phyloP scores from a whole-genome alignment of 2,797 vertebrate genomes.

The Leptodactylus fallax region DNA sequence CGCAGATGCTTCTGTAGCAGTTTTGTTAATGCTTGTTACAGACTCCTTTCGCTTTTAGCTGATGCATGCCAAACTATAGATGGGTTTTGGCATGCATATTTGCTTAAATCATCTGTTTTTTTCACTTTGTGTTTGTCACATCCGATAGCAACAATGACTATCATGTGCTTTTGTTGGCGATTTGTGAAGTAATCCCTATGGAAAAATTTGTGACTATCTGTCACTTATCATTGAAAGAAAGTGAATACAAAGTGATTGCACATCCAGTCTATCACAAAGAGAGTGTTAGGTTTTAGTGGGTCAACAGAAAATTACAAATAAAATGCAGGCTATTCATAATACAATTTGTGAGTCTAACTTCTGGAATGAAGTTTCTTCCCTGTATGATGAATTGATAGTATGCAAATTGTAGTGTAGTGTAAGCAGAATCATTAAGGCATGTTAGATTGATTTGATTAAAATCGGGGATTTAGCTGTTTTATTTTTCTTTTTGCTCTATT shows the following conservation, averaged over 20 bases:
- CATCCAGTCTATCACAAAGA: background rate
- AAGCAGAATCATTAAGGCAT: background rate
- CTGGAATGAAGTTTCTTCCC: background rate
- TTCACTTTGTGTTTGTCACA: constrained; percentile 34
- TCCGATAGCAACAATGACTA: constrained; percentile 30
- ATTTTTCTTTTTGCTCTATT: constrained; percentile 62
- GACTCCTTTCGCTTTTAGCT: constrained; percentile 48
- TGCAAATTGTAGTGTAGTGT: background rate
- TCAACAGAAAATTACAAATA: constrained; percentile 32
- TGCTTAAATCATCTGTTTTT: constrained; percentile 54
- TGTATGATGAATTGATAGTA: background rate
- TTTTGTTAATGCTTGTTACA: constrained; percentile 45
- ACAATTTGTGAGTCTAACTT: background rate
- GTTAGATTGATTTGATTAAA: background rate
- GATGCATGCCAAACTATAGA: constrained; percentile 18
- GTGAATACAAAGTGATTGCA: constrained; percentile 36
- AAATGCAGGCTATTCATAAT: constrained; percentile 13
- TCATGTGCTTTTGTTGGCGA: constrained; percentile 27
- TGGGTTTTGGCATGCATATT: constrained; percentile 40
- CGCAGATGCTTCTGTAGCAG: constrained; percentile 33
- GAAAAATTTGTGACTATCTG: constrained; percentile 20
- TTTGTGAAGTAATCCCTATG: constrained; percentile 52
- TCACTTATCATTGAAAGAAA: constrained; percentile 25
- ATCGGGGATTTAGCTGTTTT: background rate
- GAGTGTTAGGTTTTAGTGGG: background rate